A percentile compares a stretch with the other conserved stretches of the same genome.
Evolutionary conservation across 2,888 invertebrate species (phyloP).

Genomic region (Heliconius ismenius): DNA sequence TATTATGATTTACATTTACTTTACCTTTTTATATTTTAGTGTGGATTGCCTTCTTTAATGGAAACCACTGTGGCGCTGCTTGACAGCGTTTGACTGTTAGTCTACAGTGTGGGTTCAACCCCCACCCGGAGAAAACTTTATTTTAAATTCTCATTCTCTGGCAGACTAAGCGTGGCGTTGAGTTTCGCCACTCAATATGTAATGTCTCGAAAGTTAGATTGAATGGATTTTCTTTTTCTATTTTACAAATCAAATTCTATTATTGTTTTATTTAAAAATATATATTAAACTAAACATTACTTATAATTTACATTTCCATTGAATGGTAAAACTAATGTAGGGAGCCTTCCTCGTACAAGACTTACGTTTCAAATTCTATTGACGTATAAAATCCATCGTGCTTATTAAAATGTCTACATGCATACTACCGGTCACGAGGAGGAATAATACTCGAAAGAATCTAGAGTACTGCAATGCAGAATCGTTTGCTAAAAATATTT

Average conservation of each 20-base stretch:
- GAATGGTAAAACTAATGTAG: not conserved
- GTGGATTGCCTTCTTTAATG: not conserved
- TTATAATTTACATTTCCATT: not conserved
- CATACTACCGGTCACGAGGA: not conserved
- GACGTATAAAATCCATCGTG: not conserved
- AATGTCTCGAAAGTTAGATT: too few species aligned
- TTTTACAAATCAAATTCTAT: not conserved
- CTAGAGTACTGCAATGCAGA: slow-evolving; percentile 33
- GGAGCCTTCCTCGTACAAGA: not conserved
- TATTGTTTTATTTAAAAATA: not conserved
- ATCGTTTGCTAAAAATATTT: not conserved
- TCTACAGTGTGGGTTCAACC: too few species aligned
- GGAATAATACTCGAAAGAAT: not conserved
- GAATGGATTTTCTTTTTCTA: too few species aligned
- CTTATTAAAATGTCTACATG: slow-evolving; percentile 10
- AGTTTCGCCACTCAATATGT: too few species aligned
- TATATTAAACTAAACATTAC: not conserved
- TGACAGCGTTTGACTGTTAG: too few species aligned
- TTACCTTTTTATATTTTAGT: not conserved
- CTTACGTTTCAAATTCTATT: not conserved
- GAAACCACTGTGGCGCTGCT: not conserved
- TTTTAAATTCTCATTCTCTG: too few species aligned
- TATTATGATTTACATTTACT: not conserved
- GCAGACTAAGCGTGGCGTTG: too few species aligned
- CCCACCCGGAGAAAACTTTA: too few species aligned